phyloP scores from a whole-genome alignment of 1,140 invertebrate species.

The Apis laboriosa region DNA sequence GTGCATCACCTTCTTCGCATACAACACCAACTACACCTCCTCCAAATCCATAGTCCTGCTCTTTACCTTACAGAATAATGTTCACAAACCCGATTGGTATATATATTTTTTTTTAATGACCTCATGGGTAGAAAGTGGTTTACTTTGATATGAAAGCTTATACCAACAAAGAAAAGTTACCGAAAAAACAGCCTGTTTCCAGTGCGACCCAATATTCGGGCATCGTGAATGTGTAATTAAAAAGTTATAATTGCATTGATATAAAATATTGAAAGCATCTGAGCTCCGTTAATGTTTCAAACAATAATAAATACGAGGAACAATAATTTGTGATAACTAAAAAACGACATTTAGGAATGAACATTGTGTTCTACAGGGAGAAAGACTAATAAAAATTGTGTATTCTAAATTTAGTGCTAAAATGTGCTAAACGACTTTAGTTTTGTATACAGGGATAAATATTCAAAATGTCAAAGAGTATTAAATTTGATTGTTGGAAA shows the following conservation, averaged over 20 bases:
- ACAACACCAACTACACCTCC: conserved; percentile 79
- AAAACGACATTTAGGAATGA: conserved; percentile 75
- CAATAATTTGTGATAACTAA: conserved; percentile 80
- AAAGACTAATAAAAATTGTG: conserved; percentile 74
- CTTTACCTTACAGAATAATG: conserved; percentile 63
- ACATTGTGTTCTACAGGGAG: conserved; percentile 78
- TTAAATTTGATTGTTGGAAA: conserved; percentile 73
- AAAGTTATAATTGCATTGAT: conserved; percentile 63
- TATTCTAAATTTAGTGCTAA: conserved; percentile 77
- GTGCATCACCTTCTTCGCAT: conserved; percentile 74
- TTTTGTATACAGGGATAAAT: conserved; percentile 76
- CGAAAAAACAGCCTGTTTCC: conserved; percentile 66
- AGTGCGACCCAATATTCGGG: conserved; percentile 59
- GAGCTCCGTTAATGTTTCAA: conserved; percentile 68
- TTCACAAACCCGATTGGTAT: conserved; percentile 72
- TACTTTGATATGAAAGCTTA: conserved; percentile 68
- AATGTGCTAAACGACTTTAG: conserved; percentile 76
- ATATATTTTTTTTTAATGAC: conserved; percentile 72
- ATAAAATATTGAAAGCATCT: conserved; percentile 63
- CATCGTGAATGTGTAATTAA: conserved; percentile 67
- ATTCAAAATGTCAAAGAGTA: conserved; percentile 69
- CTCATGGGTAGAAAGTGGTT: conserved; percentile 69
- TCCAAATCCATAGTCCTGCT: conserved; percentile 81
- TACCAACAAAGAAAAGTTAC: conserved; percentile 69
- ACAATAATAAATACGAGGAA: conserved; percentile 77